Base-by-base conservation (phyloP, 2,797 vertebrate genomes). In the Lophius americanus region DNA sequence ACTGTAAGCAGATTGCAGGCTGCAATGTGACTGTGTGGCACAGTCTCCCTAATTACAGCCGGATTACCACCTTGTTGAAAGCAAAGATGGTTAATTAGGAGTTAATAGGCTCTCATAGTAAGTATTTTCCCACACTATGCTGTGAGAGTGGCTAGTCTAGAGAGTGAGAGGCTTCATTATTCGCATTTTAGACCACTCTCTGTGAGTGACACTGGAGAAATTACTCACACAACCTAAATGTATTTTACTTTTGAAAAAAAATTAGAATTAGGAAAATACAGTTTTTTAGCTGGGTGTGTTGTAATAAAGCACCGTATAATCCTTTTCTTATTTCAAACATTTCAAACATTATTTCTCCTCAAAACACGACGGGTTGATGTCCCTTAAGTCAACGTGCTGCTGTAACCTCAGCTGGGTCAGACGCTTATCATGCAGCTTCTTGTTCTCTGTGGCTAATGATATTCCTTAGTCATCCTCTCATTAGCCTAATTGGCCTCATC, bases 21-120 rank as follows among this genome's bases (percentile, higher is more conserved):
- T 75, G 68, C 71, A 57, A 58, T 39, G 55, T 78, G 84, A 82
- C 77, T 78, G 84, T 83, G 78, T 76, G 82, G 78, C 81, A 82
- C 58, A 64, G 76, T 76, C 68, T 85, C 72, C 77, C 73, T 90
- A 85, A 92, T 91, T 86, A 89, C 76, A 69, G 73, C 63, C 39
- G 85, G 91, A 91, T 92, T 89, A 89, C 76, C 82, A 81, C 86
- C 79, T 67, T 77, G 74, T 88, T 86, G 85, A 90, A 88, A 88
- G 87, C 79, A 75, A 80, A 90, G 78, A 77, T 69, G 38, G 67
- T 85, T 91, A 87, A 92, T 93, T 91, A 86, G 83, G 84, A 80
- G 66, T 79, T 80, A 79, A 63, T 79, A 73, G 82, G 70, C 83
- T 73, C 53, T 74, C 79, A 83, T 85, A 75, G 43, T 71, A 60